Base-by-base conservation (phyloP, 2,888 invertebrate genomes). In the Flexamia atlantica region DNA sequence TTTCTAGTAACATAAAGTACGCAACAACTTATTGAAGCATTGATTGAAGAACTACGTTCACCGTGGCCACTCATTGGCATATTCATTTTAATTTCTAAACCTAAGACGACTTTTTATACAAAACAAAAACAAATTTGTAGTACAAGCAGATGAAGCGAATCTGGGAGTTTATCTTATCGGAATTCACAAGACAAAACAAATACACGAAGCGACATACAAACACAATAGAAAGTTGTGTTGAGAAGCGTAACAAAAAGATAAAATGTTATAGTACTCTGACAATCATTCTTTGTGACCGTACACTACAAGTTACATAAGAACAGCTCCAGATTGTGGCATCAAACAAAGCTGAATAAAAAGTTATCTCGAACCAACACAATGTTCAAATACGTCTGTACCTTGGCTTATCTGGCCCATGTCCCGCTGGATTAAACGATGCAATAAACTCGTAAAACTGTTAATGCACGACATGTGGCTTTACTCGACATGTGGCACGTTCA, bases 311-410 rank as follows among this genome's bases (percentile, higher is more conserved):
- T 64, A 30, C n/a, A 30, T 64, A 64, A 28, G 28, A 64, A 64
- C 14, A n/a, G 20, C 30, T 9, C 28, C 36, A 70, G 36, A 40
- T 70, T 70, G 40, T 76, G 50, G 17, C 50, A n/a, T 46, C 76
- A 76, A 76, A 76, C 76, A 76, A 76, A 76, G 76, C 25, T 76
- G 76, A 76, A 76, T 76, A 76, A 42, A 76, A 76, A 40, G 28
- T 76, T 76, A 76, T 76, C 76, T 76, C 28, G 76, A 50, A 23
- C 76, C 50, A 76, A 76, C 76, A 76, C 46, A 25, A 4, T 3
- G 50, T 30, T 3, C 40, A 72, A 72, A 76, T 50, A 76, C 9
- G 7, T 1, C 17, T 3, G 28, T 40, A 30, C 28, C 46, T 9
- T n/a, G 42, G 25, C 46, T 23, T 76, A 72, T 72, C 40, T 42